A percentile compares a stretch with the other conserved stretches of the same genome.
Evolutionary conservation across 2,888 invertebrate species (phyloP).

Genomic region (Neoitamus cyanurus): DNA sequence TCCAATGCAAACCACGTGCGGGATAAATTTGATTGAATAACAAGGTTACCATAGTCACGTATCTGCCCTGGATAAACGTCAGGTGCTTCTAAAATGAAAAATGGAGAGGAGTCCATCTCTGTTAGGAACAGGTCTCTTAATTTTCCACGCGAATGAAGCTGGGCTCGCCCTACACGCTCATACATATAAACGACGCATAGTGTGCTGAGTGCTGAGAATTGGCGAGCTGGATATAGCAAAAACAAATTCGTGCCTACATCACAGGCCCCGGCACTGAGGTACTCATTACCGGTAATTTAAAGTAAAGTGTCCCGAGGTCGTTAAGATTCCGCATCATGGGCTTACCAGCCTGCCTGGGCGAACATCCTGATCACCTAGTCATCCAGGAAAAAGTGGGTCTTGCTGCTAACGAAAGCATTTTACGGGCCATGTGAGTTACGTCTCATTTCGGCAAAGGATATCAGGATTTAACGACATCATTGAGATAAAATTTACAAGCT

Average conservation of each 20-base stretch:
- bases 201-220: background rate
- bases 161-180: background rate
- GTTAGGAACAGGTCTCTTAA: background rate
- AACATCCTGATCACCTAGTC: background rate
- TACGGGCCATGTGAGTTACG: conserved; percentile 8
- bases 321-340: background rate
- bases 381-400: background rate
- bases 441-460: conserved; percentile 12
- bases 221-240: background rate
- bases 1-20: conserved; percentile 8
- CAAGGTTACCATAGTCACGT: conserved; percentile 7
- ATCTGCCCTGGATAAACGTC: background rate
- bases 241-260: background rate
- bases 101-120: background rate
- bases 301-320: background rate
- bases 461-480: conserved; percentile 35
- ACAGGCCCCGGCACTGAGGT: background rate
- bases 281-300: background rate
- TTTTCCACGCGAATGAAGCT: background rate
- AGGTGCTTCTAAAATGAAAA: background rate
- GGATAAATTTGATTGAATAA: conserved; percentile 23
- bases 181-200: background rate
- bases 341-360: background rate
- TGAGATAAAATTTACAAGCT: conserved; percentile 23
- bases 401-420: background rate